Evolutionary conservation across 2,113 vertebrate species (phyloP), one percentile per base, ranked within the genome.

Genomic region (Ardeotis arabs): DNA sequence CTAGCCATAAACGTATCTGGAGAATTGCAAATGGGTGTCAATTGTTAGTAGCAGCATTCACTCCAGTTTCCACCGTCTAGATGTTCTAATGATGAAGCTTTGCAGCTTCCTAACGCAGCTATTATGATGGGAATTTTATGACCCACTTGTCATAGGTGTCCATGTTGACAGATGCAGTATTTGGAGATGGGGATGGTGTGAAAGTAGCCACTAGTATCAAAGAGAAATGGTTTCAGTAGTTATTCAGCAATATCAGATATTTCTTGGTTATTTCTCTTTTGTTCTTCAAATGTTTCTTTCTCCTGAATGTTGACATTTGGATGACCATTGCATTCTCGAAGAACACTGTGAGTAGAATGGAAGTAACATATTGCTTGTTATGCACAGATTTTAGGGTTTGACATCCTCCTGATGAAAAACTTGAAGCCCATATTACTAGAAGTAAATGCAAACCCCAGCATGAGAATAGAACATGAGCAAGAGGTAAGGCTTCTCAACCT

Each of bases 401-500:
- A 99, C 97, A 99, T 99, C 88, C 98, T 99, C 62, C 98, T 99
- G 96, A 99, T 98, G 99, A 99, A 99, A 98, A 99, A 99, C 96
- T 96, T 99, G 98, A 99, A 99, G 97, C 99, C 99, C 17, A 84
- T 99, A 28, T 97, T 99, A 62, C 97, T 99, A n/a, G 99, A 99
- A 98, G 99, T 99, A 69, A 99, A 99, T 72, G 99, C 99, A 90
- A 99, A 99, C 91, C 99, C 99, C 95, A 99, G 99, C 97, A 99
- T 99, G 99, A 99, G 99, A 89, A 99, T 99, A 68, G 99, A 99
- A 87, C 99, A 99, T 1, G 99, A 99, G 85, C 98, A 99, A 67
- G 99, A 99, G 98, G 99, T 99, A 96, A 98, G 98, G 77, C 24
- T 56, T 84, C 23, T 44, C 55, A 35, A 3, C 21, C 3, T 24